phyloP scores from a whole-genome alignment of 2,797 vertebrate genomes.

The Mastacembelus armatus region DNA sequence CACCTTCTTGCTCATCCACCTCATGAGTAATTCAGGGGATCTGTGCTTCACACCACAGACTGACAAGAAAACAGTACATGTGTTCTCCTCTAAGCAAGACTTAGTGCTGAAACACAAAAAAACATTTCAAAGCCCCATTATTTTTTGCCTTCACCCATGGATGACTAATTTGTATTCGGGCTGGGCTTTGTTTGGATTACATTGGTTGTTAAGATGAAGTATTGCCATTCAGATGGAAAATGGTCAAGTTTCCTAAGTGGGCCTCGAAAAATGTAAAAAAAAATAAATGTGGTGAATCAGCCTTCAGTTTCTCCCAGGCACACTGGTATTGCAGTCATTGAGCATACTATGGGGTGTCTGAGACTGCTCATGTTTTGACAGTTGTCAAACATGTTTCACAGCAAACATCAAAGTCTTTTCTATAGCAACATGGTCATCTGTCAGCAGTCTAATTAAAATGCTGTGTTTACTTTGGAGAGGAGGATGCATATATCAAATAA shows the following conservation, averaged over 20 bases:
- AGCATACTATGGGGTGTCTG: slow-evolving; percentile 47
- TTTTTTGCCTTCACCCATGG: slow-evolving; percentile 47
- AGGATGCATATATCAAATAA: slow-evolving; percentile 52
- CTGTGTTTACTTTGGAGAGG: slow-evolving; percentile 70
- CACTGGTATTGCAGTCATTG: slow-evolving; percentile 31
- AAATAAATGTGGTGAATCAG: slow-evolving; percentile 48
- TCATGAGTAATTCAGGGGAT: slow-evolving; percentile 73
- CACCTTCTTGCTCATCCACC: slow-evolving; percentile 54
- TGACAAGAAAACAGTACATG: slow-evolving; percentile 38
- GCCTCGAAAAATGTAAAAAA: slow-evolving; percentile 27
- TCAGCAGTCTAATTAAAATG: slow-evolving; percentile 69
- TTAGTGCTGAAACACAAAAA: no score
- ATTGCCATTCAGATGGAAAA: slow-evolving; percentile 48
- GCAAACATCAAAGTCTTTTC: slow-evolving; percentile 64
- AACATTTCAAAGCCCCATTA: slow-evolving; percentile 49
- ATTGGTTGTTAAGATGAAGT: slow-evolving; percentile 41
- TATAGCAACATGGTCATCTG: slow-evolving; percentile 59
- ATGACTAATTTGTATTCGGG: slow-evolving; percentile 58
- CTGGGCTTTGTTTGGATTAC: slow-evolving; percentile 34
- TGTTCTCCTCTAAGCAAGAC: slow-evolving; percentile 39
- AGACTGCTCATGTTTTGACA: slow-evolving; percentile 57
- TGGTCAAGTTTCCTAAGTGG: slow-evolving; percentile 54
- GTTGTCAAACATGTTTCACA: slow-evolving; percentile 56
- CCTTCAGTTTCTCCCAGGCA: slow-evolving; percentile 35
- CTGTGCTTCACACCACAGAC: slow-evolving; percentile 21